Percentiles rank a stretch among this genome's conserved stretches.
Conservation (phyloP, 2,888 invertebrate species). For the Stramonita haemastoma region DNA sequence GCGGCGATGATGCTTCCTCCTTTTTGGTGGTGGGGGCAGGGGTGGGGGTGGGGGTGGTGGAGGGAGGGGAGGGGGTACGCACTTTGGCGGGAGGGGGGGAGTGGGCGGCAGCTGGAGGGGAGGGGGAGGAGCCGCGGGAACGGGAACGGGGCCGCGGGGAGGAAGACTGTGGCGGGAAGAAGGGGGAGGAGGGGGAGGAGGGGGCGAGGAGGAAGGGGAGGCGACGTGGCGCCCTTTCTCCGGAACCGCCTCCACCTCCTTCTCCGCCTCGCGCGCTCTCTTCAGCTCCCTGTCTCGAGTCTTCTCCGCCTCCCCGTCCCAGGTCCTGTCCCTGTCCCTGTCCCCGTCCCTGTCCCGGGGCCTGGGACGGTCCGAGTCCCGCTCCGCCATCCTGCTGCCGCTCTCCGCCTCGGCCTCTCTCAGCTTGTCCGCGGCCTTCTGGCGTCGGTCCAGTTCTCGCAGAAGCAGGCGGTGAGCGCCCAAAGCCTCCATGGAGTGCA, state of each 20-base stretch:
- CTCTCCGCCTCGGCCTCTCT: neutral
- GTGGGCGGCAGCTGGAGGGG: neutral
- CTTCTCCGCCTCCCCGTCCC: neutral
- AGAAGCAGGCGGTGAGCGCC: slow-evolving; percentile 11
- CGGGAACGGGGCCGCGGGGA: slow-evolving; percentile 5
- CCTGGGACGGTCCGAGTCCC: neutral
- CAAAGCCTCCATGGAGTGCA: neutral
- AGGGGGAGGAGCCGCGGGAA: neutral
- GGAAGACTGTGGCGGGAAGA: neutral
- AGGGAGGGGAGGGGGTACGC: neutral
- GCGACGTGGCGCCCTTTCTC: neutral
- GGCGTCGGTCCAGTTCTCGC: neutral
- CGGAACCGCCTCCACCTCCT: slow-evolving; percentile 4
- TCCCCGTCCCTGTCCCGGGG: neutral
- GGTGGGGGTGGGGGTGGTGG: neutral
- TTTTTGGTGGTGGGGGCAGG: neutral
- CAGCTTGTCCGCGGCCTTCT: neutral
- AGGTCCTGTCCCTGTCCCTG: neutral
- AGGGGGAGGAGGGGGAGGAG: neutral
- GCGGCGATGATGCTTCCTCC: neutral
- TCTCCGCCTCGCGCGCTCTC: neutral
- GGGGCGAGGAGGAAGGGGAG: neutral
- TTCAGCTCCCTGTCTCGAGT: neutral
- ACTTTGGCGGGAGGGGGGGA: neutral
- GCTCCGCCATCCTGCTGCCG: neutral